phyloP scores from a whole-genome alignment of 2,888 invertebrate genomes.

The Oligia latruncula region DNA sequence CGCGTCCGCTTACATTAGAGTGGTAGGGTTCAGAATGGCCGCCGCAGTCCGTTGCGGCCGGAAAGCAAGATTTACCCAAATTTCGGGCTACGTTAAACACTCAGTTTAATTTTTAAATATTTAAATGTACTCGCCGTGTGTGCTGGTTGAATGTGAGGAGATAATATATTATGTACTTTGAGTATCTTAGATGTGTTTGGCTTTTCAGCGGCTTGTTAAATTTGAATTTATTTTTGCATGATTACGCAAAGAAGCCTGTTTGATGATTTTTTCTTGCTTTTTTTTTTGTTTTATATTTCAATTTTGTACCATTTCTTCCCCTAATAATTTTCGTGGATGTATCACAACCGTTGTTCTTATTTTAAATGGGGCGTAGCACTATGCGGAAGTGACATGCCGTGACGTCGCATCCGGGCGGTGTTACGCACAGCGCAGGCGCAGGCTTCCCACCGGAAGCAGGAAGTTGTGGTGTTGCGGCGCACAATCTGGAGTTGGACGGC shows the following conservation, averaged over 20 bases:
- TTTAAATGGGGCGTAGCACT: slow-evolving; percentile 68
- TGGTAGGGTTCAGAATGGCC: slow-evolving; percentile 65
- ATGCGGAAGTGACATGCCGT: slow-evolving; percentile 78
- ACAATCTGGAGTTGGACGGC: slow-evolving; percentile 89
- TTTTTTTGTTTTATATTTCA: not conserved
- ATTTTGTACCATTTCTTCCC: slow-evolving; percentile 2
- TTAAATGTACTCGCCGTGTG: slow-evolving; percentile 69
- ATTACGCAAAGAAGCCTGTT: not conserved
- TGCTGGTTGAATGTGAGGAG: slow-evolving; percentile 34
- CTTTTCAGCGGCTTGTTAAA: slow-evolving; percentile 16
- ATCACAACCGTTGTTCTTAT: slow-evolving; percentile 53
- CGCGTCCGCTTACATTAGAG: slow-evolving; percentile 76
- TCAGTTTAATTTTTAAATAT: slow-evolving; percentile 77
- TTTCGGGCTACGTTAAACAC: slow-evolving; percentile 76
- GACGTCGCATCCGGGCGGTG: slow-evolving; percentile 78
- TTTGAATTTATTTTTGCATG: not conserved
- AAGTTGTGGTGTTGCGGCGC: slow-evolving; percentile 88
- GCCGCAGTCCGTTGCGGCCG: slow-evolving; percentile 77
- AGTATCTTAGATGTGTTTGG: slow-evolving; percentile 41
- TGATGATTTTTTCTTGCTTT: not conserved
- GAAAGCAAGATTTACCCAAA: slow-evolving; percentile 84
- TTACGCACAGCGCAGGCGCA: slow-evolving; percentile 84
- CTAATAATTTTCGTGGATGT: slow-evolving; percentile 48
- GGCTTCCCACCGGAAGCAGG: slow-evolving; percentile 85
- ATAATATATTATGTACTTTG: slow-evolving; percentile 23